Percentiles rank a stretch among this genome's conserved stretches.
Conservation (phyloP, 2,797 vertebrate genomes). For the Sphaeramia orbicularis region DNA sequence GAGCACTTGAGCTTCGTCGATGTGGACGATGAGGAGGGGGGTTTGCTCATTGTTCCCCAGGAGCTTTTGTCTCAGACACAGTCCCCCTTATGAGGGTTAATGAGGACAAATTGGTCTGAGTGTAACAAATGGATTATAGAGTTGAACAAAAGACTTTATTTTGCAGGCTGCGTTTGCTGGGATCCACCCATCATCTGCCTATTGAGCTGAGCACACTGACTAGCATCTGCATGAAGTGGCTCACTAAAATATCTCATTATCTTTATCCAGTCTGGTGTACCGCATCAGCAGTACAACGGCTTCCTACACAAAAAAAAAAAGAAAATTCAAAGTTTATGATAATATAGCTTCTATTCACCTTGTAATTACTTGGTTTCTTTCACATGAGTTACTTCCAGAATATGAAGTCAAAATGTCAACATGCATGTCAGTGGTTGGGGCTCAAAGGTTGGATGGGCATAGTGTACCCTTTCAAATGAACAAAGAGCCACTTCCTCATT, state of each 20-base stretch:
- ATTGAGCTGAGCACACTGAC: slow-evolving; percentile 83
- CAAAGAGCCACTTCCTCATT: slow-evolving; percentile 85
- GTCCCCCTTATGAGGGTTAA: slow-evolving; percentile 93
- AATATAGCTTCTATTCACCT: slow-evolving; percentile 6
- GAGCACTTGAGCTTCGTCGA: slow-evolving; percentile 81
- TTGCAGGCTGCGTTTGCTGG: slow-evolving; percentile 80
- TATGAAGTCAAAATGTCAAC: slow-evolving; percentile 71
- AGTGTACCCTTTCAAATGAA: slow-evolving; percentile 72
- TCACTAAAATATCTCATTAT: slow-evolving; percentile 85
- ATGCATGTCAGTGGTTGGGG: slow-evolving; percentile 65
- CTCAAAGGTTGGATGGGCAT: slow-evolving; percentile 69
- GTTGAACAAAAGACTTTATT: slow-evolving; percentile 87
- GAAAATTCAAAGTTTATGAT: slow-evolving; percentile 33
- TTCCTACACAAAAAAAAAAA: slow-evolving; percentile 11
- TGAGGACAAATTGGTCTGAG: slow-evolving; percentile 94
- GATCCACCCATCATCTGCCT: slow-evolving; percentile 86
- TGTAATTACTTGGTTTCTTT: slow-evolving; percentile 11
- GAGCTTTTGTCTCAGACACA: slow-evolving; percentile 91
- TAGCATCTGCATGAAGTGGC: slow-evolving; percentile 89
- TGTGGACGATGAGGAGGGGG: slow-evolving; percentile 71
- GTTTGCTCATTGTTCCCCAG: slow-evolving; percentile 85
- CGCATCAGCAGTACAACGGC: slow-evolving; percentile 7
- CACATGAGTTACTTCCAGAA: slow-evolving; percentile 27
- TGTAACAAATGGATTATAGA: slow-evolving; percentile 91
- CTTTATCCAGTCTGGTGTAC: slow-evolving; percentile 73